Base-by-base conservation (phyloP, 2,888 invertebrate genomes). In the Pristionchus fissidentatus region DNA sequence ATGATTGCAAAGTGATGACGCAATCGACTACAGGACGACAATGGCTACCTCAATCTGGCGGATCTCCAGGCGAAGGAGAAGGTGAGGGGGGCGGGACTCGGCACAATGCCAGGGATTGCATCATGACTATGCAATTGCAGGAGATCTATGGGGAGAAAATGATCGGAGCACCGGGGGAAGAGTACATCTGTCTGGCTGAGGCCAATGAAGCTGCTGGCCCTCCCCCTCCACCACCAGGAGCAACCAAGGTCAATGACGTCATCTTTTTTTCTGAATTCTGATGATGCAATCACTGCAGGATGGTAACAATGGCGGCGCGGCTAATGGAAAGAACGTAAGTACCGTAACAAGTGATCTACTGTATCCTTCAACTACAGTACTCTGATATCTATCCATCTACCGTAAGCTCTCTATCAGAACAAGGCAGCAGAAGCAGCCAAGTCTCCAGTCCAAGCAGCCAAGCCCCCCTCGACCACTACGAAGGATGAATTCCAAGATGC, bases 61-160 rank as follows among this genome's bases (percentile, higher is more conserved):
- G 66, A 66, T 35, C 66, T 66, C 4, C 66, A 66, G 66, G 66
- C 66, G 15, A 38, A 66, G 66, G 66, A 62, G 60, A 66, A 66
- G 66, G 66, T 66, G 38, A 66, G 10, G 13, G 38, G 60, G 32
- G 1, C 29, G 60, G 29, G 13, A 22, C n/a, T 55, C 3, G 55
- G n/a, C 55, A 55, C n/a, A 22, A 15, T 55, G 8, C 55, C 55
- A 7, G 4, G 55, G 4, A 4, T 55, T 4, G 10, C 38, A 38
- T 22, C 66, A 38, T 66, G 66, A 66, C 66, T 13, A 1, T 26
- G 8, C 22, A 7, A 15, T 22, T 66, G 15, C 66, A 66, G 66
- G 41, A 66, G 66, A 38, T 66, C 15, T 66, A 66, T 38, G 66
- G 66, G 38, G 66, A 66, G 66, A 66, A 66, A 38, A 66, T 38